Percentiles rank a stretch among this genome's conserved stretches.
Evolutionary conservation across 2,797 vertebrate species (phyloP).

Genomic region (Chromobotia macracanthus): DNA sequence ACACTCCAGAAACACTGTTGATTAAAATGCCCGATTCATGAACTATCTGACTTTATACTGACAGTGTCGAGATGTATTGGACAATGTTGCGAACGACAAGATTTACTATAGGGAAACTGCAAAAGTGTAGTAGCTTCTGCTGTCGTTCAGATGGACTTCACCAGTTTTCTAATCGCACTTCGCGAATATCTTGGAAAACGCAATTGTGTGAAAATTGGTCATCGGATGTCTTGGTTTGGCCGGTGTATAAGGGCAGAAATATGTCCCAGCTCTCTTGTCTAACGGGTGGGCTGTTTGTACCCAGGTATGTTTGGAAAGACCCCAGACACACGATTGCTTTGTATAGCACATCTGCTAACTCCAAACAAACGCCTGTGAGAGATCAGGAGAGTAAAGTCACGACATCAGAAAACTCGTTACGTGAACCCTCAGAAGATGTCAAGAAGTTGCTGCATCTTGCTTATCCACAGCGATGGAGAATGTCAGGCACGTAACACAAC

Average conservation of each 20-base stretch:
- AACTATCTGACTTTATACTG: not conserved
- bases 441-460: constrained; percentile 81
- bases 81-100: constrained; percentile 61
- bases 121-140: not conserved
- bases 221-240: not conserved
- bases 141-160: constrained; percentile 42
- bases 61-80: constrained; percentile 61
- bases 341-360: constrained; percentile 67
- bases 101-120: constrained; percentile 60
- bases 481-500: constrained; percentile 79
- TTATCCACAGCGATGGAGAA: constrained; percentile 82
- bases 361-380: constrained; percentile 57
- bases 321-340: constrained; percentile 63
- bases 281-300: constrained; percentile 21
- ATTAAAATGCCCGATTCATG: not conserved
- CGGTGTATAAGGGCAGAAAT: constrained; percentile 26
- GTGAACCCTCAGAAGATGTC: constrained; percentile 73
- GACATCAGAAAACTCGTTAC: constrained; percentile 37
- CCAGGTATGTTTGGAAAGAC: constrained; percentile 41
- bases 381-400: constrained; percentile 33
- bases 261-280: constrained; percentile 36
- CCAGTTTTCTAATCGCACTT: constrained; percentile 54
- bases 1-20: not conserved
- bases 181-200: constrained; percentile 54
- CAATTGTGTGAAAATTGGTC: not conserved